Evolutionary conservation across 2,797 vertebrate species (phyloP), one percentile per base, ranked within the genome.

Genomic region (Crypturellus tataupa): DNA sequence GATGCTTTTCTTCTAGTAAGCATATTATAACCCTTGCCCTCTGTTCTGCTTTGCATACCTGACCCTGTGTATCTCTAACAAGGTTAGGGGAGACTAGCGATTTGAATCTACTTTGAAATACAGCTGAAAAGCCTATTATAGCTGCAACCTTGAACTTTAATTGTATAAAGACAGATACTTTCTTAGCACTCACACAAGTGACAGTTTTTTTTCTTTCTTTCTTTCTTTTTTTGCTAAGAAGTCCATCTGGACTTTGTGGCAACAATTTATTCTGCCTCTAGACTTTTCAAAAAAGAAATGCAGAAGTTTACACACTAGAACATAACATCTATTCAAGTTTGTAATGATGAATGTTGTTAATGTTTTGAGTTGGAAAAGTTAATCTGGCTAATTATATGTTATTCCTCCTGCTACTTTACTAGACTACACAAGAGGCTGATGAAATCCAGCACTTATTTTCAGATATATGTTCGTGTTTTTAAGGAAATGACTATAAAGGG

Each of bases 91-190:
- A 80, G 90, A 96, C 58, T 80, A 94, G 93, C 93, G 95, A 94
- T 90, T 96, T 89, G 94, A 97, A 96, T 93, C 85, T 84, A 89
- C 93, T 92, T 85, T 93, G 70, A 96, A 92, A 94, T 95, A 68
- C 83, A 78, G 58, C 80, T 93, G 90, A 95, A 96, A 96, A 95
- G 27, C 46, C 94, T 89, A 89, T 92, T 94, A 92, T 39, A 89
- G 87, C 95, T 91, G 76, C 94, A 96, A 93, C 94, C 94, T 97
- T 96, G 95, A 97, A 92, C 95, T 96, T 94, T 67, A 81, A 86
- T 96, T 95, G 58, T 72, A 89, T 75, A 79, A 76, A 95, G 70
- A n/a, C 79, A 90, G 85, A 83, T 95, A 79, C 68, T 88, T 97
- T 72, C 85, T 94, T 94, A 91, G 71, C 31, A 82, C 83, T 91